Base-by-base conservation (phyloP, 37 sponge, comb jelly and placozoan species). In the Axinella damicornis region DNA sequence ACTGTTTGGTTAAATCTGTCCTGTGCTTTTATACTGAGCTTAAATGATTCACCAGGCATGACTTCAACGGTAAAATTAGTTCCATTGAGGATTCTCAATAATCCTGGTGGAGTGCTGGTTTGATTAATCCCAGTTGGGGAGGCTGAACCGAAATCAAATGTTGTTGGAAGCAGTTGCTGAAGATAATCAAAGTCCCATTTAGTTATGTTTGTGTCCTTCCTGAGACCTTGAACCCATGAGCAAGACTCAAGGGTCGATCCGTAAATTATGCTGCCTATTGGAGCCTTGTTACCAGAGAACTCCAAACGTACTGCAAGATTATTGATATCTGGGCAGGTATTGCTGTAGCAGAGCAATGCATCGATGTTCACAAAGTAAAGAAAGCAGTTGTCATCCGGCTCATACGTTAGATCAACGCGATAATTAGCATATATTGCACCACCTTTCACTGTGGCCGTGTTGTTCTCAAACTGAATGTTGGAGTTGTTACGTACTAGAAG, bases 371-470 rank as follows among this genome's bases (percentile, higher is more conserved):
- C 88, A 46, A 88, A 88, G 53, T 66, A 88, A 0, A 88, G 12
- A 37, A 71, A 70, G 72, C 89, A 88, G 27, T 80, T 71, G 21
- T 27, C 35, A 2, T 57, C 15, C 19, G 46, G 32, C 22, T 21
- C 21, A 27, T 37, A 30, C 2, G 17, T 41, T 18, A 9, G 33
- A 27, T n/a, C 41, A 59, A 13, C 41, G 46, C n/a, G 18, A 0
- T 55, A 24, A 38, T 27, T 40, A 20, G 32, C 36, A 54, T 73
- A 81, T 20, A 88, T 53, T 22, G 83, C 89, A 30, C 89, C 89
- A 38, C 89, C 89, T 19, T 66, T n/a, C 19, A 82, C 54, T 5
- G 53, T n/a, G 11, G 53, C 89, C 11, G 54, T 46, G 63, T 88
- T 88, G 46, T 69, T 69, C 19, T 25, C 18, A 24, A 88, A 76